Evolutionary conservation across 2,888 invertebrate genomes (phyloP), one percentile per base, ranked within the genome.

Genomic region (Eugnorisma glareosa): DNA sequence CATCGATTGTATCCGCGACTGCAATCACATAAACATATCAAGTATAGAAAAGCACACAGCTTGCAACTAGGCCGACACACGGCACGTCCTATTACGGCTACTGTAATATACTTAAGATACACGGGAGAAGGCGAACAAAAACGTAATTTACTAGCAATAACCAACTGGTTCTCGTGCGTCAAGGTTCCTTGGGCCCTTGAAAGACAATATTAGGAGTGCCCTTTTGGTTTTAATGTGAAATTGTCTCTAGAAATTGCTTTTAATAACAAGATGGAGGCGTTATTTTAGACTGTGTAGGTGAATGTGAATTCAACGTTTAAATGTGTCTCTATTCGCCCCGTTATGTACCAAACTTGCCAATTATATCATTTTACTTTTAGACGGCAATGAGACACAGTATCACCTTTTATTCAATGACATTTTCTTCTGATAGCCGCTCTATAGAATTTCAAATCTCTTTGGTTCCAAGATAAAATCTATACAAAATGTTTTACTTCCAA

Each of bases 31-130:
- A 66, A 63, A 66, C 28, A 54, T 79, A 75, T 61, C 69, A 68
- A 75, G 61, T 54, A 66, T 66, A 80, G 69, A 75, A 78, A 43
- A 63, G 68, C 70, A 69, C 28, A 67, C 24, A 54, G 35, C 31
- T 73, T 57, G 77, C 76, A 88, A 79, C 79, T 82, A 81, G 86
- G 84, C 76, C 81, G 86, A 67, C 75, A 66, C 71, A 67, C 66
- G 73, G 71, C 85, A 75, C 82, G 57, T 80, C 61, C 67, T 45
- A 75, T n/a, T n/a, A n/a, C n/a, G 48, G 11, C 24, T 57, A 48
- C 18, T n/a, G 31, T 28, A 28, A 28, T 57, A 15, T 28, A 57
- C 7, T 24, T 24, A 51, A 8, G 11, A 54, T n/a, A 54, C n/a
- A 54, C 5, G n/a, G 54, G 5, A n/a, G 54, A n/a, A n/a, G 3